Evolutionary conservation across 2,113 vertebrate species (phyloP).

Genomic region (Trematomus loennbergii): DNA sequence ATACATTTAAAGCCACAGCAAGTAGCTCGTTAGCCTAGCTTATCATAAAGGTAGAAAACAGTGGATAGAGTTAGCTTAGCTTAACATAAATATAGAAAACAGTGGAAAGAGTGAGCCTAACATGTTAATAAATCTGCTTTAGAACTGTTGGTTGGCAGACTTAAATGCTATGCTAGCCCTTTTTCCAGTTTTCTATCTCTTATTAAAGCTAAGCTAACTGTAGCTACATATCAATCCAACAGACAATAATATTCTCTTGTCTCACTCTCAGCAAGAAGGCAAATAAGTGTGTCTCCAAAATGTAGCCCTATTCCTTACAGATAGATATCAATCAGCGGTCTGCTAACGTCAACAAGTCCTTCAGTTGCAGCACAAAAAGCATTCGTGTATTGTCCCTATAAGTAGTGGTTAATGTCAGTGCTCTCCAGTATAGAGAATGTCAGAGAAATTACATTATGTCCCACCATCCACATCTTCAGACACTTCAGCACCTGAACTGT

Average conservation of each 20-base stretch:
- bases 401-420: conserved; percentile 54
- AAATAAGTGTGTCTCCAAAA: conserved; percentile 20
- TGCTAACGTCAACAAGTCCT: background rate
- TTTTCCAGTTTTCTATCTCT: background rate
- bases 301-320: conserved; percentile 12
- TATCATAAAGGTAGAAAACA: no score
- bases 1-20: no score
- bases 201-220: conserved; percentile 1
- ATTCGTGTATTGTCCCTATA: background rate
- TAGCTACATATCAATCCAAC: background rate
- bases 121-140: background rate
- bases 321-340: conserved; percentile 15
- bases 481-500: conserved; percentile 20
- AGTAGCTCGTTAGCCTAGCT: background rate
- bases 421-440: conserved; percentile 38
- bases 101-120: background rate
- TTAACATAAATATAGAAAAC: no score
- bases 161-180: background rate
- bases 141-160: background rate
- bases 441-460: conserved; percentile 15
- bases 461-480: background rate
- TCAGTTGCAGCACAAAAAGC: conserved; percentile 11
- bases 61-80: no score
- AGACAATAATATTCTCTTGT: background rate
- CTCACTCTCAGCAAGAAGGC: background rate